Evolutionary conservation across 2,797 vertebrate genomes (phyloP), one percentile per base, ranked within the genome.

Genomic region (Anniella stebbinsi): DNA sequence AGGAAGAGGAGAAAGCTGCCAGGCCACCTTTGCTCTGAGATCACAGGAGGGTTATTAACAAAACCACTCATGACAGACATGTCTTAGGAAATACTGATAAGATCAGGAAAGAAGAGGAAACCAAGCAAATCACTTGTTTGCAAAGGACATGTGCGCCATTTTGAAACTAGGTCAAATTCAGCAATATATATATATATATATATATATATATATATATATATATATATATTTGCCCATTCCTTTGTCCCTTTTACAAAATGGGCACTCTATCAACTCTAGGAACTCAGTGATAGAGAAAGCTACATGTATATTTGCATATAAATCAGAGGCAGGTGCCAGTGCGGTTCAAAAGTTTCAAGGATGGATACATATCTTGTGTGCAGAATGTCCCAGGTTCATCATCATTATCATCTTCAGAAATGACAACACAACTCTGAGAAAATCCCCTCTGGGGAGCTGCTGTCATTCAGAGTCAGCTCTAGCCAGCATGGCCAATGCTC

Each of bases 1-100:
- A 97, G 97, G 97, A 97, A 97, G 94, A 96, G 93, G 95, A 96
- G 97, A 97, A 98, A 97, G 96, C 97, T 98, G 97, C 94, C 95
- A 90, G 92, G 93, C 96, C 96, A 98, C 97, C 97, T 98, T 98
- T 97, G 97, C 96, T 97, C 97, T 88, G 88, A 91, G 91, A 95
- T 93, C 93, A 89, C 92, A 88, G 84, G 80, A 93, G 91, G 94
- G 90, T 94, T 96, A 95, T 96, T 96, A 96, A 94, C 95, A 96
- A 96, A 93, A 80, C 91, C 93, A 91, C 84, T 93, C 92, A 87
- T 96, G 95, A 95, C 95, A 96, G 95, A 92, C 94, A 95, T 82
- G 93, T 93, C 93, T 95, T 97, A 95, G 96, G 96, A 98, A 97
- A 95, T 93, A 95, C 88, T 87, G 94, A 95, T 96, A 96, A 94